Conservation (phyloP, 2,888 invertebrate genomes). For the Lasioglossum figueresi region DNA sequence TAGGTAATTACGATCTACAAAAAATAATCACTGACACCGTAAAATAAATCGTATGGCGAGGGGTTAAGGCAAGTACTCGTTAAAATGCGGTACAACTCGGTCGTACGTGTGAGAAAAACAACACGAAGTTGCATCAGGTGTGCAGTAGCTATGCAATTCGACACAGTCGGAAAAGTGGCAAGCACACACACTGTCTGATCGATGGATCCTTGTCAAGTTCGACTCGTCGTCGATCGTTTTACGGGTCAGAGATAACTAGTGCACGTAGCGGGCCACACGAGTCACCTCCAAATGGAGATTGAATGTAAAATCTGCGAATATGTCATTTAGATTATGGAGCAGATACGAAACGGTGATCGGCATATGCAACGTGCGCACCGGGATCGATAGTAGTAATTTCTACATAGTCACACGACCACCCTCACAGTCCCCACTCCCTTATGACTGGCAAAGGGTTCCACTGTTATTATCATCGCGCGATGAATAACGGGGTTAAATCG, state of each 20-base stretch:
- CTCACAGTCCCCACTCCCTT: background rate
- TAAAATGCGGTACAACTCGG: background rate
- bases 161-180: conserved; percentile 31
- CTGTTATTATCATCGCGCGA: conserved; percentile 49
- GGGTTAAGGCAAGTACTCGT: background rate
- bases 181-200: conserved; percentile 38
- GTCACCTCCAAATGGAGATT: conserved; percentile 56
- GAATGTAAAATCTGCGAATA: conserved; percentile 62
- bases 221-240: conserved; percentile 44
- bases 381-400: conserved; percentile 63
- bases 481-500: conserved; percentile 14
- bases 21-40: too few species aligned
- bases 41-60: background rate
- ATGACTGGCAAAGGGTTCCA: conserved; percentile 27
- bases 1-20: too few species aligned
- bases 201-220: conserved; percentile 50
- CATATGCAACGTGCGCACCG: conserved; percentile 41
- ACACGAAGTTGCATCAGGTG: background rate
- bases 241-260: conserved; percentile 62
- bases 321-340: conserved; percentile 57
- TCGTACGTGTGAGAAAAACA: background rate
- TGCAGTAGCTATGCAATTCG: conserved; percentile 12
- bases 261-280: conserved; percentile 28
- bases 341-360: conserved; percentile 55
- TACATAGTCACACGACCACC: conserved; percentile 36